A percentile compares a stretch with the other conserved stretches of the same genome.
phyloP scores from a whole-genome alignment of 1,140 invertebrate species.

The Lysiphlebus fabarum region DNA sequence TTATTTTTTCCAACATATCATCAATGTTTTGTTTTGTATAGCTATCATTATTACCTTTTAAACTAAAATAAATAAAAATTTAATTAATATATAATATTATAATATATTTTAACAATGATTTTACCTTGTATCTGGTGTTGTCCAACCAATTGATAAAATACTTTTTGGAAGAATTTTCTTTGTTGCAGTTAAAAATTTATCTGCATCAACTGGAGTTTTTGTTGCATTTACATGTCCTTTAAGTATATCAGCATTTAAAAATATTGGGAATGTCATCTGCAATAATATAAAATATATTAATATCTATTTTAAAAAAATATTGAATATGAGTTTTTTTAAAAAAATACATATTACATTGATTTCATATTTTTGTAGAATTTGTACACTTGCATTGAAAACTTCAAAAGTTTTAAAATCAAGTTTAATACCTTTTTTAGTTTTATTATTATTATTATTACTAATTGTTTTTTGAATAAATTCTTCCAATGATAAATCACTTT shows the following conservation, averaged over 20 bases:
- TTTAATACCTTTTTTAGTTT: slow-evolving; percentile 71
- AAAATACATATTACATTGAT: slow-evolving; percentile 44
- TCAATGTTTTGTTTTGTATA: slow-evolving; percentile 70
- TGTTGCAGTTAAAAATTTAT: slow-evolving; percentile 61
- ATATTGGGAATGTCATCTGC: slow-evolving; percentile 72
- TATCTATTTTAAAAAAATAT: neutral
- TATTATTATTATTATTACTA: slow-evolving; percentile 56
- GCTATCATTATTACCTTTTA: slow-evolving; percentile 55
- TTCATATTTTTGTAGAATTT: slow-evolving; percentile 55
- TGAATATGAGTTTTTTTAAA: neutral
- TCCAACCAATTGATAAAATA: slow-evolving; percentile 85
- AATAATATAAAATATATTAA: slow-evolving; percentile 25
- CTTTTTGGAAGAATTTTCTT: slow-evolving; percentile 62
- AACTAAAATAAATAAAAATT: too few species aligned
- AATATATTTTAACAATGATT: too few species aligned
- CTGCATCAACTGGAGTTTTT: slow-evolving; percentile 63
- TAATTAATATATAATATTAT: too few species aligned
- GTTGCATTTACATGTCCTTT: slow-evolving; percentile 69
- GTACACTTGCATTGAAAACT: slow-evolving; percentile 67
- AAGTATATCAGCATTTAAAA: slow-evolving; percentile 87
- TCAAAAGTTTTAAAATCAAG: slow-evolving; percentile 84
- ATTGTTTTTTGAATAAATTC: slow-evolving; percentile 67
- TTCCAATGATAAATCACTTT: slow-evolving; percentile 73
- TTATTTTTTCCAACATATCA: slow-evolving; percentile 68
- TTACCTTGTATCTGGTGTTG: slow-evolving; percentile 58